These are phyloP conservation scores for Cotesia glomerata DNA, from an alignment of 1,140 invertebrate genomes.

Conservation along the genomic window DNA sequence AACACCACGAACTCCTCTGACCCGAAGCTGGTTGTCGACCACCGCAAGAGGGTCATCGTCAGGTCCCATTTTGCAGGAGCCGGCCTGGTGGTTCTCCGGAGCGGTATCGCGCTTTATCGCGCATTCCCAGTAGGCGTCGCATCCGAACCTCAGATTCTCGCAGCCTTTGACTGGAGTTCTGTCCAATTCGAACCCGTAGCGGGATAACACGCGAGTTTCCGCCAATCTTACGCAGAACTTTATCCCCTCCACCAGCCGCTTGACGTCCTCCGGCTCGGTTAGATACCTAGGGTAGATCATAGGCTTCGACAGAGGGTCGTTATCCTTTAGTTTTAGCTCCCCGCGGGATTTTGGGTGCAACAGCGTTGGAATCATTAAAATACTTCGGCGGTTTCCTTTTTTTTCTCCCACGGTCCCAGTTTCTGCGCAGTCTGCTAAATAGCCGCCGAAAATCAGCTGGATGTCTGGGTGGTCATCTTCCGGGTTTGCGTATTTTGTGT, in stretches of 20 bases:
- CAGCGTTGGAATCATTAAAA: conserved; percentile 73
- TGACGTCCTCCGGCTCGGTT: conserved; percentile 76
- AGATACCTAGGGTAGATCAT: conserved; percentile 87
- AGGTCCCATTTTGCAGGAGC: conserved; percentile 82
- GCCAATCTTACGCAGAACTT: conserved; percentile 75
- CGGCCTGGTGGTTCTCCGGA: conserved; percentile 85
- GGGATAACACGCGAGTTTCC: conserved; percentile 70
- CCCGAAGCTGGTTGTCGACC: conserved; percentile 73
- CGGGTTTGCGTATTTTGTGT: conserved; percentile 79
- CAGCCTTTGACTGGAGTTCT: conserved; percentile 75
- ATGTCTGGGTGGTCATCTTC: conserved; percentile 81
- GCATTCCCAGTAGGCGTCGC: conserved; percentile 83
- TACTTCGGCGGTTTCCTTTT: conserved; percentile 58
- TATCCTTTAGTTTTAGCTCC: conserved; percentile 72
- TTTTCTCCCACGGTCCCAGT: conserved; percentile 84
- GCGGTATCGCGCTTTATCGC: conserved; percentile 76
- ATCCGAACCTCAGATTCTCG: conserved; percentile 73
- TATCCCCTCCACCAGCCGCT: conserved; percentile 75
- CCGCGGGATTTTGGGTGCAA: conserved; percentile 84
- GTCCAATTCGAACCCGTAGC: conserved; percentile 75
- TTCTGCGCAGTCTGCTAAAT: conserved; percentile 80
- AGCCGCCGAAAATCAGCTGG: conserved; percentile 85
- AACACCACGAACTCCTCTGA: conserved; percentile 73
- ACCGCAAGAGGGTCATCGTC: conserved; percentile 71
- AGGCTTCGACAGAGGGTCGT: conserved; percentile 81